Evolutionary conservation across 1,140 invertebrate species (phyloP), one percentile per base, ranked within the genome.

Genomic region (Calephelis virginiensis): DNA sequence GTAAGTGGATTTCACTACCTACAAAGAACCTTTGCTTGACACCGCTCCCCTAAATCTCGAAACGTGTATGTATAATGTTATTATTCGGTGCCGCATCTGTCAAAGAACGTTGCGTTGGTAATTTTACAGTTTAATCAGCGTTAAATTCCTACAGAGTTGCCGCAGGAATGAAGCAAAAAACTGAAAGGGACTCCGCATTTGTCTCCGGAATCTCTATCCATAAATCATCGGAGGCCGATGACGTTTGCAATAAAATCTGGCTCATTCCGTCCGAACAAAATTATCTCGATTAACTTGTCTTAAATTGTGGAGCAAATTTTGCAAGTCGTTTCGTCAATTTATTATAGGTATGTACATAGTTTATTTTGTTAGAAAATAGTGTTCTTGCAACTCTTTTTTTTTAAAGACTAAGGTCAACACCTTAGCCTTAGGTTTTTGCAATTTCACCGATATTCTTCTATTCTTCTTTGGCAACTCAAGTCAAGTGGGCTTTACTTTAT

Each of bases 91-190:
- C 82, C 83, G 80, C 88, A 90, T 90, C 86, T 90, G 88, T 88
- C 85, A 86, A 80, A 85, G 75, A 75, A 73, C 79, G 74, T 78
- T 79, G 78, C 73, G 77, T 83, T 71, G 66, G 78, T 83, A 89
- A 90, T 90, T 90, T 90, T 89, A 90, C 88, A 90, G 88, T 90
- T 89, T 90, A 90, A 90, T 90, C 86, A 89, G 86, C 88, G 88
- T 91, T 91, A 91, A 89, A 91, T 91, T 79, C 76, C 76, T 76
- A 82, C 76, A 86, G 71, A 85, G 76, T 77, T 43, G 80, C 85
- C 82, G 85, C 81, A 66, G 61, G 66, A 40, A 59, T 28, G n/a
- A 49, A 61, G 73, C 63, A 87, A 86, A 89, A 89, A 88, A 80
- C 68, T 62, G 75, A 82, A 71, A 66, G 67, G 65, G 66, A 62